Conservation (phyloP, 1,140 invertebrate genomes). For the Hydropsyche tenuis region DNA sequence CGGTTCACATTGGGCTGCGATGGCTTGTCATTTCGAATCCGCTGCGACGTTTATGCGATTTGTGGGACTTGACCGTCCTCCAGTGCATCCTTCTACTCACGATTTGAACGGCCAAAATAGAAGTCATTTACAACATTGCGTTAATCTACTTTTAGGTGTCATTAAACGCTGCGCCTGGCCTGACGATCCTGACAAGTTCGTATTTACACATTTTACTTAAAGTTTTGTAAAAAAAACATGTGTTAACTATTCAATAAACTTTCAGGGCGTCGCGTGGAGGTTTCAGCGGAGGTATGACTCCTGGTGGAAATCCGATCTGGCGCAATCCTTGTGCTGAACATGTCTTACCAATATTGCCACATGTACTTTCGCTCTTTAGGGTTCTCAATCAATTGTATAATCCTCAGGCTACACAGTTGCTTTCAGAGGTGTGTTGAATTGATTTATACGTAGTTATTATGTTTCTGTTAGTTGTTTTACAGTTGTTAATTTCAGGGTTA, state of each 20-base stretch:
- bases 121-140: conserved; percentile 67
- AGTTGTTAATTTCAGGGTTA: conserved; percentile 62
- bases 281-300: conserved; percentile 77
- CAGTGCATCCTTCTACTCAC: conserved; percentile 60
- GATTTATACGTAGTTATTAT: neutral
- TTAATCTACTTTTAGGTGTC: conserved; percentile 80
- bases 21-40: conserved; percentile 68
- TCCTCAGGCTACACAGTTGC: conserved; percentile 66
- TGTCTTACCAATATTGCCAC: conserved; percentile 78
- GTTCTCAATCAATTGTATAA: conserved; percentile 82
- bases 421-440: conserved; percentile 64
- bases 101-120: conserved; percentile 58
- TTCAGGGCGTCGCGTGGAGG: conserved; percentile 75
- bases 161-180: conserved; percentile 86
- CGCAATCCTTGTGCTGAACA: conserved; percentile 85
- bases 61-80: conserved; percentile 76
- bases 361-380: conserved; percentile 76
- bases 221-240: neutral
- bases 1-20: conserved; percentile 66
- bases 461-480: neutral
- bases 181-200: conserved; percentile 72
- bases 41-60: conserved; percentile 76
- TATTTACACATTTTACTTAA: neutral
- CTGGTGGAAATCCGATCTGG: conserved; percentile 78
- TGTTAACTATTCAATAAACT: conserved; percentile 6